Evolutionary conservation across 2,888 invertebrate species (phyloP).

Genomic region (Drosophila kuntzei): DNA sequence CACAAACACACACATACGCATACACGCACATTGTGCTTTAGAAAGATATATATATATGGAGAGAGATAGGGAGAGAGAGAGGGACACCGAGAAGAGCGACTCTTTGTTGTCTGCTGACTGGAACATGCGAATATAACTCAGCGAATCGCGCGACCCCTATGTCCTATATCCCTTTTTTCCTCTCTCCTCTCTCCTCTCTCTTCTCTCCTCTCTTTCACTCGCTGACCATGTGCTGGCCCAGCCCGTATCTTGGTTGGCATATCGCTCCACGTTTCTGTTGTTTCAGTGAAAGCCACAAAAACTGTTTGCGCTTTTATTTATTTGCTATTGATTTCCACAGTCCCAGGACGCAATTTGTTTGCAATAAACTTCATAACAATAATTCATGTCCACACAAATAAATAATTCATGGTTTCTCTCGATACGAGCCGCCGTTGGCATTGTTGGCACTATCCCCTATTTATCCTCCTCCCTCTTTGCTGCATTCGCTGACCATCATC

Average conservation of each 20-base stretch:
- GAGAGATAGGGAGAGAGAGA: not conserved
- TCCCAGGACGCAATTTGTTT: slow-evolving; percentile 83
- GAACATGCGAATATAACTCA: slow-evolving; percentile 62
- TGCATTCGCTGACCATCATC: slow-evolving; percentile 15
- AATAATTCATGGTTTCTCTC: slow-evolving; percentile 78
- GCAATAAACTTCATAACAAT: slow-evolving; percentile 83
- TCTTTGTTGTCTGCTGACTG: slow-evolving; percentile 64
- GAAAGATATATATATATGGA: not conserved
- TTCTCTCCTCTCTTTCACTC: slow-evolving; percentile 4
- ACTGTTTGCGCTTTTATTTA: slow-evolving; percentile 81
- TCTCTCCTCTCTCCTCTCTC: not conserved
- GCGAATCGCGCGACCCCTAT: slow-evolving; percentile 42
- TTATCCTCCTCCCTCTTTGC: not conserved
- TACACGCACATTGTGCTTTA: slow-evolving; percentile 9
- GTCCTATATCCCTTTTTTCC: not conserved
- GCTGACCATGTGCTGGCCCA: slow-evolving; percentile 19
- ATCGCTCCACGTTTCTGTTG: slow-evolving; percentile 60
- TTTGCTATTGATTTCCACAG: slow-evolving; percentile 82
- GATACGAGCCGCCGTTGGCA: slow-evolving; percentile 34
- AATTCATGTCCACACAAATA: slow-evolving; percentile 82
- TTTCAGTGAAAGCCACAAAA: slow-evolving; percentile 76
- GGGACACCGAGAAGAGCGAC: not conserved
- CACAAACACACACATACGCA: slow-evolving; percentile 14
- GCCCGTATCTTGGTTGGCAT: slow-evolving; percentile 64
- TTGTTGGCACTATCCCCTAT: not conserved